Evolutionary conservation across 2,113 vertebrate genomes (phyloP).

Genomic region (Felis catus): F.catus_Fca126_mat1.0 CM031416.1:115533501-115534000

Average conservation of each 20-base stretch:
- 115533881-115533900: background rate
- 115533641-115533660: background rate
- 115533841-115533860: background rate
- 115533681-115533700: background rate
- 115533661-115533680: background rate
- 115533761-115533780: background rate
- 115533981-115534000: background rate
- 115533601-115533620: too few relatives aligned
- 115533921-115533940: background rate
- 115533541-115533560: too few relatives aligned
- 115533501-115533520: too few relatives aligned
- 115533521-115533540: too few relatives aligned
- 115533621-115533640: too few relatives aligned
- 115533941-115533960: background rate
- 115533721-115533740: background rate
- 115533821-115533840: background rate
- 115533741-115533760: background rate
- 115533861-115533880: background rate
- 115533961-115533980: background rate
- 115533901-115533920: background rate
- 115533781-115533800: background rate
- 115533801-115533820: background rate
- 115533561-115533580: too few relatives aligned
- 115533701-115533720: background rate
- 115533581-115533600: background rate